Percentiles rank a stretch among this genome's conserved stretches.
These are phyloP conservation scores for Morinoia aosen DNA, from an alignment of 2,888 invertebrate species.

Conservation along the genomic window DNA sequence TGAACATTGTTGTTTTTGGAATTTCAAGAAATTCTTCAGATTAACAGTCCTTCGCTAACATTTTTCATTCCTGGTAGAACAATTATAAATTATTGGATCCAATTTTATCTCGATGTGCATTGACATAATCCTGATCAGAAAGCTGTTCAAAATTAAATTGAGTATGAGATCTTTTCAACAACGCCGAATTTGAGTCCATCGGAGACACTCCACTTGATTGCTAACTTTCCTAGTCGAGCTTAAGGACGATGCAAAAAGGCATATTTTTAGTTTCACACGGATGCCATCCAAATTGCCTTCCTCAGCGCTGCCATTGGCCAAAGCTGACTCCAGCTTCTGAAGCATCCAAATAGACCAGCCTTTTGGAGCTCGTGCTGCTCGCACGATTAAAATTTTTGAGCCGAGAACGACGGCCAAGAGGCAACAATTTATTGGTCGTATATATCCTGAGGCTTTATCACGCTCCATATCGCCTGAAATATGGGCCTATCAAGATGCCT, in stretches of 20 bases:
- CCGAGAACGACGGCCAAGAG: conserved; percentile 1
- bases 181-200: background rate
- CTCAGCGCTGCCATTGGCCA: background rate
- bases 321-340: background rate
- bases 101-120: no score
- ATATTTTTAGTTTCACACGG: background rate
- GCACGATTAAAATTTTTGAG: background rate
- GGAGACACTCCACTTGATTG: background rate
- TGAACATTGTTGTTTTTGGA: background rate
- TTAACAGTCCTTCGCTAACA: background rate
- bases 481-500: background rate
- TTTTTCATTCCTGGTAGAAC: background rate
- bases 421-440: conserved; percentile 3
- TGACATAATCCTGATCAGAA: background rate
- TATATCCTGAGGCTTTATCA: conserved; percentile 1
- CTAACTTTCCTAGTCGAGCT: background rate
- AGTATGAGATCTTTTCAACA: background rate
- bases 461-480: conserved; percentile 12
- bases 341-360: background rate
- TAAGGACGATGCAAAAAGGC: background rate
- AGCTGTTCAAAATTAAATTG: background rate
- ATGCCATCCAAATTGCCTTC: background rate
- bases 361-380: background rate
- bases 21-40: background rate
- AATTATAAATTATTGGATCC: no score